Percentiles rank a stretch among this genome's conserved stretches.
Evolutionary conservation across 2,888 invertebrate genomes (phyloP).

Genomic region (Periphyllus acericola): DNA sequence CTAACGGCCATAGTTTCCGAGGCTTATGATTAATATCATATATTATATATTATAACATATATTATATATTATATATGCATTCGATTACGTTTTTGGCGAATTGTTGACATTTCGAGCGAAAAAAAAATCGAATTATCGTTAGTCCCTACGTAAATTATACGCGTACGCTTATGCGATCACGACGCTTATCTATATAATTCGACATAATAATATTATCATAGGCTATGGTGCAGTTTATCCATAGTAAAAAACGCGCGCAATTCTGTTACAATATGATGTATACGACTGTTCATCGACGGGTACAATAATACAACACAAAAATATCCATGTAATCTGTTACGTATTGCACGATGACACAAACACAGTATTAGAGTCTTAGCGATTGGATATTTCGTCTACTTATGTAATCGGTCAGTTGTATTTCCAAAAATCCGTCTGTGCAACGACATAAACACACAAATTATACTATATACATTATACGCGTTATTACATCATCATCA

Average conservation of each 20-base stretch:
- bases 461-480: neutral
- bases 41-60: neutral
- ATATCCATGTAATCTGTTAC: neutral
- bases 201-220: neutral
- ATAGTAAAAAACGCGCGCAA: neutral
- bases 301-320: too few species aligned
- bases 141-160: neutral
- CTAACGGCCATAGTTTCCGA: too few species aligned
- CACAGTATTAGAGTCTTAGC: neutral
- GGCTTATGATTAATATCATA: too few species aligned
- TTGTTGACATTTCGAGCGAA: neutral
- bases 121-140: neutral
- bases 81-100: neutral
- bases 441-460: neutral
- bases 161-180: neutral
- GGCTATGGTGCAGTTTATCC: too few species aligned
- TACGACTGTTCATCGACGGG: too few species aligned
- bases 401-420: neutral
- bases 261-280: neutral
- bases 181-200: neutral
- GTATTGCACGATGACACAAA: neutral
- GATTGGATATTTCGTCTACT: neutral
- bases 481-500: constrained; percentile 24
- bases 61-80: neutral
- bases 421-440: constrained; percentile 25